A percentile compares a stretch with the other conserved stretches of the same genome.
Evolutionary conservation across 2,888 invertebrate genomes (phyloP).

Genomic region (Lepidocyrtoides sp.): DNA sequence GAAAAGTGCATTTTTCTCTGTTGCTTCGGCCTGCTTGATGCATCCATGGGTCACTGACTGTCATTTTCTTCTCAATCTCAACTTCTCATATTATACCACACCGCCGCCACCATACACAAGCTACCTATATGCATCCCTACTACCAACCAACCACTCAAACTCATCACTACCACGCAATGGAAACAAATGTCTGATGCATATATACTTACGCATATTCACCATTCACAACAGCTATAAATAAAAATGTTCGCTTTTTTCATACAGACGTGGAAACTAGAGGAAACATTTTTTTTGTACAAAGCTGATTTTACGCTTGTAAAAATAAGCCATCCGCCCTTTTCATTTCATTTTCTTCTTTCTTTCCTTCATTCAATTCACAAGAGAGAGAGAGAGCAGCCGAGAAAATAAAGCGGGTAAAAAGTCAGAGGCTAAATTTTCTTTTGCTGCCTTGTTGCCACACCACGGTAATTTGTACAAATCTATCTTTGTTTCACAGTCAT

Average conservation of each 20-base stretch:
- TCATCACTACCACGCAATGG: slow-evolving; percentile 21
- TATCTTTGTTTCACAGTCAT: slow-evolving; percentile 33
- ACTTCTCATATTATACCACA: slow-evolving; percentile 24
- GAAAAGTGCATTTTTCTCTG: slow-evolving; percentile 43
- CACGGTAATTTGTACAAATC: slow-evolving; percentile 66
- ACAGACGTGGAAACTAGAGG: background rate
- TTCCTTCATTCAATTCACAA: slow-evolving; percentile 46
- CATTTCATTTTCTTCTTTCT: slow-evolving; percentile 29
- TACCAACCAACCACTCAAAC: background rate
- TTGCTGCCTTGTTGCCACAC: slow-evolving; percentile 24
- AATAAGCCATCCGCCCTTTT: slow-evolving; percentile 61
- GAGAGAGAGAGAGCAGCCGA: slow-evolving; percentile 43
- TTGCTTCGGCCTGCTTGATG: slow-evolving; percentile 13
- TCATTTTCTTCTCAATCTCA: slow-evolving; percentile 48
- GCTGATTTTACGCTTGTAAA: slow-evolving; percentile 69
- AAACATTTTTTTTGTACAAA: background rate
- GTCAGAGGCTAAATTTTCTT: slow-evolving; percentile 57
- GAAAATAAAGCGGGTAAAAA: slow-evolving; percentile 55
- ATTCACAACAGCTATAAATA: background rate
- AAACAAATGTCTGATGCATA: background rate
- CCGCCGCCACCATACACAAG: too few relatives aligned
- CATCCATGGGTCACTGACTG: slow-evolving; percentile 66
- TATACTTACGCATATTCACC: background rate
- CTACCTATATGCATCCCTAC: too few relatives aligned
- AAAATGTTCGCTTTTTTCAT: slow-evolving; percentile 20